A percentile compares a stretch with the other conserved stretches of the same genome.
phyloP scores from a whole-genome alignment of 2,888 invertebrate species.

The Synergus japonicus region DNA sequence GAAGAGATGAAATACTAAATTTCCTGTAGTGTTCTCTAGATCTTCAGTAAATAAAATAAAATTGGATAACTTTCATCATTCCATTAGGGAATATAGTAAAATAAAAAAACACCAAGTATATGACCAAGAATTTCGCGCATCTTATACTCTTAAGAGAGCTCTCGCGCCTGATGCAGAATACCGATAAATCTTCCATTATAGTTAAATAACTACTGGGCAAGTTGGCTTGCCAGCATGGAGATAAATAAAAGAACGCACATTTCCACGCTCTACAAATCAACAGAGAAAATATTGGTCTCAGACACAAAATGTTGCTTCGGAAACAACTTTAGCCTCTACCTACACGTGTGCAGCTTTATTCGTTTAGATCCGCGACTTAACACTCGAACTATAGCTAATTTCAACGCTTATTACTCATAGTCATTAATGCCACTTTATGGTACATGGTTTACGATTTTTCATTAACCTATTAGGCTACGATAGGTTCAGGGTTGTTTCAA shows the following conservation, averaged over 20 bases:
- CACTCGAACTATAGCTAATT: slow-evolving; percentile 6
- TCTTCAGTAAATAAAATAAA: neutral
- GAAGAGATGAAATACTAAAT: neutral
- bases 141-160: neutral
- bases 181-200: slow-evolving; percentile 28
- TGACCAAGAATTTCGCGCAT: slow-evolving; percentile 10
- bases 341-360: neutral
- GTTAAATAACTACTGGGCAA: slow-evolving; percentile 21
- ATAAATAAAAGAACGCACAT: slow-evolving; percentile 68
- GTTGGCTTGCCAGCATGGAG: slow-evolving; percentile 49
- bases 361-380: slow-evolving; percentile 16
- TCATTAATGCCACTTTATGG: slow-evolving; percentile 18
- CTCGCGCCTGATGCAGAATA: slow-evolving; percentile 6
- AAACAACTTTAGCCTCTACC: neutral
- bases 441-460: neutral
- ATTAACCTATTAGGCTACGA: neutral
- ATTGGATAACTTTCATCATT: neutral
- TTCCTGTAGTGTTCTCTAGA: neutral
- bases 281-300: slow-evolving; percentile 65
- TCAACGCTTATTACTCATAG: slow-evolving; percentile 22
- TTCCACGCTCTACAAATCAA: slow-evolving; percentile 74
- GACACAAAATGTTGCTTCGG: neutral
- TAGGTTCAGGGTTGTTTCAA: neutral
- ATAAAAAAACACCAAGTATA: slow-evolving; percentile 11
- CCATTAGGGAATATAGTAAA: neutral